Conservation (phyloP, 2,797 vertebrate genomes). For the Gymnoscopelus microlampas region DNA sequence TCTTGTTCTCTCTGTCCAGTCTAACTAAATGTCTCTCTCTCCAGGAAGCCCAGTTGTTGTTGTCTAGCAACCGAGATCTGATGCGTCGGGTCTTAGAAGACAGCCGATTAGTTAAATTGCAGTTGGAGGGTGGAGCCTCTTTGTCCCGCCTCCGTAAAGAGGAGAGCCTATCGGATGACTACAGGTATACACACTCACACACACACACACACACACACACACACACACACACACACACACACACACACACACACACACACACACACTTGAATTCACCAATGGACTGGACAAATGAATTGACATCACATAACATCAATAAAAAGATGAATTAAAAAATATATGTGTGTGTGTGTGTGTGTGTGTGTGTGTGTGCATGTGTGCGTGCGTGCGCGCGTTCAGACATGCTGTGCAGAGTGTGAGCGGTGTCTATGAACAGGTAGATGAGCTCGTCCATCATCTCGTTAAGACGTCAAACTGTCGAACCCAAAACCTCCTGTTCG, state of each 20-base stretch:
- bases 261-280: background rate
- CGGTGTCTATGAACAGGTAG: conserved; percentile 86
- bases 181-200: conserved; percentile 74
- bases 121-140: conserved; percentile 87
- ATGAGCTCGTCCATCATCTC: conserved; percentile 89
- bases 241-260: background rate
- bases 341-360: too few relatives aligned
- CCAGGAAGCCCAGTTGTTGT: conserved; percentile 84
- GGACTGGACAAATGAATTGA: background rate
- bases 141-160: conserved; percentile 87
- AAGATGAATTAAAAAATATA: too few relatives aligned
- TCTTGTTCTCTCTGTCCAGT: background rate
- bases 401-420: conserved; percentile 80
- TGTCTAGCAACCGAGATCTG: conserved; percentile 77
- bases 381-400: conserved; percentile 57
- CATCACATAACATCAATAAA: too few relatives aligned
- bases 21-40: background rate
- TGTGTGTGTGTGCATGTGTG: background rate
- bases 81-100: conserved; percentile 89
- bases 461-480: conserved; percentile 88
- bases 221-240: background rate
- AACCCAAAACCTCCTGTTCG: conserved; percentile 85
- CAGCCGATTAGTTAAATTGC: conserved; percentile 83
- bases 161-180: conserved; percentile 80
- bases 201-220: background rate